Evolutionary conservation across 2,888 invertebrate species (phyloP), one percentile per base, ranked within the genome.

Genomic region (Xestia c-nigrum): DNA sequence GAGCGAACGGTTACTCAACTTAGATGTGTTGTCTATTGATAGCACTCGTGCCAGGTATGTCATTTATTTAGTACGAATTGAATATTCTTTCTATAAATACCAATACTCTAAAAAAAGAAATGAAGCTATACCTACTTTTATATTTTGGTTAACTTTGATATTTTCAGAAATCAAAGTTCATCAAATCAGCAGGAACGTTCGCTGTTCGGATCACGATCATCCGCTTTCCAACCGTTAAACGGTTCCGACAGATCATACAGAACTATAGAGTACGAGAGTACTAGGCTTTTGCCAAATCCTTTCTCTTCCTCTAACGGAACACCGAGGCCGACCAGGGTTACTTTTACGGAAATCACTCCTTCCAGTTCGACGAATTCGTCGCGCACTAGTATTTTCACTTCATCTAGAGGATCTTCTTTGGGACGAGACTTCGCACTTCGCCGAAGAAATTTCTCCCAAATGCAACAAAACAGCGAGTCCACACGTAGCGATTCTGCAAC

Each of bases 201-300:
- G 19, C 87, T 90, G 67, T 95, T 96, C 84, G 94, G 95, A 61
- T 95, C 96, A 14, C 91, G 94, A 80, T 91, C 94, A 12, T 96
- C 96, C 10, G 96, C 96, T 57, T 96, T 96, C 85, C 95, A 95
- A 78, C 96, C 95, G 3, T 81, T 96, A 5, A 92, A 88, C 47
- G 94, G 95, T 57, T 83, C 90, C 5, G 90, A 93, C 31, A 88
- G 95, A 61, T 89, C 94, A 5, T 92, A 93, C 75, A 90, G 94
- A 74, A 91, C 93, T 16, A 91, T 92, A n/a, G 93, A 93, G 84
- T 91, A 88, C 75, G 95, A 94, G 85, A 92, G 94, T 57, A 90
- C 92, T 3, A 90, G 96, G 76, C 89, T 94, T 14, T 89, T 96
- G 59, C 96, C 96, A 3, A 96, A 96, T 84, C 96, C 95, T 3